Evolutionary conservation across 35 echinoderm and acorn worm species (phyloP), one percentile per base, ranked within the genome.

Genomic region (Diadema setosum): DNA sequence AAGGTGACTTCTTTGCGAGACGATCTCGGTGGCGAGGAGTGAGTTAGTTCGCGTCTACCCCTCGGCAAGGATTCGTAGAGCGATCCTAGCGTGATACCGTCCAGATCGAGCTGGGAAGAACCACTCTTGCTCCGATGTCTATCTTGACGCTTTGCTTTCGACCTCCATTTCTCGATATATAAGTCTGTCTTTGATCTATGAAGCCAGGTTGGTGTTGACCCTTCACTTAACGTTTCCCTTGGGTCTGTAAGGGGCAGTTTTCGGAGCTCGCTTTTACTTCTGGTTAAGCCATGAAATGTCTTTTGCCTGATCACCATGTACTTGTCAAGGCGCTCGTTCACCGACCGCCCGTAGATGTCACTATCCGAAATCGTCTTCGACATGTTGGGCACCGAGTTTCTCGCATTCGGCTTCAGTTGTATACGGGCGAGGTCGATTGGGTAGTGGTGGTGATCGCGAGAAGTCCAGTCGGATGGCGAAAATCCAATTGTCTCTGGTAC

Each of bases 121-220:
- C 60, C 76, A 34, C 70, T 70, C 27, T 39, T 46, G 23, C 84
- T 92, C 14, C 48, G 37, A 76, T 87, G 15, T 5, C 49, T 35
- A 12, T 88, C 45, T 52, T 94, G 63, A 0, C 55, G 26, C n/a
- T 41, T 85, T 7, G 75, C 58, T 80, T 87, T 93, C 45, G 84
- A 86, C 64, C 91, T 34, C 30, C 87, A 65, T 70, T 85, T 94
- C 39, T 94, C 92, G 39, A 94, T 89, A 76, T 86, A 94, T 12
- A 94, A 31, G 57, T 94, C 92, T 17, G 92, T 94, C 48, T 94
- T 94, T 18, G 92, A 94, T 61, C 92, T 45, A 29, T 94, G 87
- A 5, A 94, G 31, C 92, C 92, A 94, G 20, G 45, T 80, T 9
- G 83, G 83, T 7, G 48, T 55, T 4, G 39, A 39, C 23, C 45